Evolutionary conservation across 2,888 invertebrate genomes (phyloP).

Genomic region (Diarsia mendica): DNA sequence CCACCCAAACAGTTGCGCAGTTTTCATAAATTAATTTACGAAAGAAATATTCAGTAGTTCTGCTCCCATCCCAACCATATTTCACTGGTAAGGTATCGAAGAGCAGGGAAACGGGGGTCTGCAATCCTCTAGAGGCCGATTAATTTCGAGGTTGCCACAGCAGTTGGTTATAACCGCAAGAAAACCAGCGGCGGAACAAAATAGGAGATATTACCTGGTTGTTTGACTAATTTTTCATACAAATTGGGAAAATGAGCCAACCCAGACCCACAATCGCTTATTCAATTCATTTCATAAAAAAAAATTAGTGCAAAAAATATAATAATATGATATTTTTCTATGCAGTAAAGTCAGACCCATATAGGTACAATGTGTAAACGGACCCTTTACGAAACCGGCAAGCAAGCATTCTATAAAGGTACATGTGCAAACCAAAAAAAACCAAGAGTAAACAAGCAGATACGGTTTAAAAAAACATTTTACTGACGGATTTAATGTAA

Average conservation of each 20-base stretch:
- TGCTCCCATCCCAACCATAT: slow-evolving; percentile 68
- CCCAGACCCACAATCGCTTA: not conserved
- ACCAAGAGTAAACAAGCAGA: too few species aligned
- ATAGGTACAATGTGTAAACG: too few species aligned
- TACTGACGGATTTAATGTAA: too few species aligned
- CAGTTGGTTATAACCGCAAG: slow-evolving; percentile 73
- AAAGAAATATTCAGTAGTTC: slow-evolving; percentile 65
- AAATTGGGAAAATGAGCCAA: not conserved
- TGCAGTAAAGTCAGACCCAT: not conserved
- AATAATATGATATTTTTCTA: not conserved
- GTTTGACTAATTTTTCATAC: not conserved
- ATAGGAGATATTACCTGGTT: slow-evolving; percentile 53
- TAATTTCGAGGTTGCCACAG: slow-evolving; percentile 76
- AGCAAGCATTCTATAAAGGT: too few species aligned
- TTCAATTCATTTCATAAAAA: not conserved
- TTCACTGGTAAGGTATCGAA: slow-evolving; percentile 68
- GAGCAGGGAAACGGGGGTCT: slow-evolving; percentile 68
- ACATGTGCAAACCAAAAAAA: too few species aligned
- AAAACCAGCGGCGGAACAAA: slow-evolving; percentile 66
- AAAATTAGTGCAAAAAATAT: too few species aligned
- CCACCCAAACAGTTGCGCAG: slow-evolving; percentile 68
- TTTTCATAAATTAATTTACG: slow-evolving; percentile 62
- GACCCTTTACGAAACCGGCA: too few species aligned
- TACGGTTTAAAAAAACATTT: too few species aligned
- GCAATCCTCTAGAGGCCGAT: slow-evolving; percentile 78